phyloP scores from a whole-genome alignment of 1,140 invertebrate genomes.

The Brachystomella parvula region DNA sequence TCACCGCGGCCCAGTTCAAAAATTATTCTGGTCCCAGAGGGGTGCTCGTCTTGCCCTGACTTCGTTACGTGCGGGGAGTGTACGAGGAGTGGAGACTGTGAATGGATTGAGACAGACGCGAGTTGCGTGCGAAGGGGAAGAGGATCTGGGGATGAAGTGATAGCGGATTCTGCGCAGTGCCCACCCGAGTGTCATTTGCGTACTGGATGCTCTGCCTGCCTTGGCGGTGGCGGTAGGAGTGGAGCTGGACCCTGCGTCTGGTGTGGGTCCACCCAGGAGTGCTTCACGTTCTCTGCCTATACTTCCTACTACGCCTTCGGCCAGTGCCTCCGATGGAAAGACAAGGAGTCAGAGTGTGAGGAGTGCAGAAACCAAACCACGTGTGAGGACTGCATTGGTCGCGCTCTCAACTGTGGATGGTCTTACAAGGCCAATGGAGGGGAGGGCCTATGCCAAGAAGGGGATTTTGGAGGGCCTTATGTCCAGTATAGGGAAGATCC shows the following conservation, averaged over 20 bases:
- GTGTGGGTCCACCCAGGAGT: slow-evolving; percentile 84
- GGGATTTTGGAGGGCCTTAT: slow-evolving; percentile 47
- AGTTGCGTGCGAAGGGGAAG: slow-evolving; percentile 70
- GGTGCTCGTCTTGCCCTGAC: slow-evolving; percentile 78
- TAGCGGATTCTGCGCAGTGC: slow-evolving; percentile 54
- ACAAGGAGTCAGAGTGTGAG: slow-evolving; percentile 52
- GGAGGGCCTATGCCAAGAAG: slow-evolving; percentile 43
- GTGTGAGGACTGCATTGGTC: slow-evolving; percentile 26
- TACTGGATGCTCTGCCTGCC: slow-evolving; percentile 67
- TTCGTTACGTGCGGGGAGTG: slow-evolving; percentile 61
- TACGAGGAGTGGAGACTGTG: slow-evolving; percentile 68
- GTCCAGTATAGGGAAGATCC: slow-evolving; percentile 26
- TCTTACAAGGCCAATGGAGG: slow-evolving; percentile 69
- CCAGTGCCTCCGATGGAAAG: slow-evolving; percentile 83
- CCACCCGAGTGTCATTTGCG: slow-evolving; percentile 66
- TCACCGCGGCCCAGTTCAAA: background rate
- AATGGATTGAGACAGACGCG: slow-evolving; percentile 77
- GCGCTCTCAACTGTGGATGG: no score
- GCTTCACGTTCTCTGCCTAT: slow-evolving; percentile 89
- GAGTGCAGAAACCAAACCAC: slow-evolving; percentile 25
- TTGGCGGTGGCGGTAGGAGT: slow-evolving; percentile 54
- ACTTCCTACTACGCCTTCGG: slow-evolving; percentile 89
- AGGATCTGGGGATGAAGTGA: slow-evolving; percentile 46
- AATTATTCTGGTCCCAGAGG: slow-evolving; percentile 55
- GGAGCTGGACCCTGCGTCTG: slow-evolving; percentile 82